Evolutionary conservation across 1,140 invertebrate genomes (phyloP).

Genomic region (Caligus rogercresseyi): DNA sequence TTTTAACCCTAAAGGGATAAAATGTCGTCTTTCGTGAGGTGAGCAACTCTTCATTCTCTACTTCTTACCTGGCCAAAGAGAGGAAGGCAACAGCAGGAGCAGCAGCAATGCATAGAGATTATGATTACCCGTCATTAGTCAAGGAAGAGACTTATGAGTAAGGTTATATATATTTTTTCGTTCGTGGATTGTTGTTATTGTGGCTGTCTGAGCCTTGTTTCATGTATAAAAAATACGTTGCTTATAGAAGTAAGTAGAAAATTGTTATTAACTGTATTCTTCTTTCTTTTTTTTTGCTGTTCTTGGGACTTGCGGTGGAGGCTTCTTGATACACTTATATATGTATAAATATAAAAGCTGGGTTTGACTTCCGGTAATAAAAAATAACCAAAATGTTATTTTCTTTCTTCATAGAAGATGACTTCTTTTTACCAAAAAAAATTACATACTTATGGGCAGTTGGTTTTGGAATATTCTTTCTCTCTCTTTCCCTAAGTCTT

Average conservation of each 20-base stretch:
- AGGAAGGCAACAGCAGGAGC: no score
- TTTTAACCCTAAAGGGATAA: neutral
- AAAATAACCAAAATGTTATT: neutral
- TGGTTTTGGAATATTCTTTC: no score
- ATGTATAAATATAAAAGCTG: no score
- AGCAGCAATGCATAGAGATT: neutral
- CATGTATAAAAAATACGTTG: neutral
- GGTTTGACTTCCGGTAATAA: neutral
- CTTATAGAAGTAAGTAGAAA: neutral
- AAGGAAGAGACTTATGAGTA: neutral
- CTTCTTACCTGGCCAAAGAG: neutral
- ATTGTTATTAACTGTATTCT: neutral
- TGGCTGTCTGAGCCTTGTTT: neutral
- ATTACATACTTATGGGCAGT: no score
- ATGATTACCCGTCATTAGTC: neutral
- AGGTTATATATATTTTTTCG: no score
- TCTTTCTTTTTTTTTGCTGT: neutral
- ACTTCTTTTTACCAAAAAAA: no score
- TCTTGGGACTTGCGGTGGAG: neutral
- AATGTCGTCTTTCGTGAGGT: neutral
- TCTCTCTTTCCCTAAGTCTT: no score
- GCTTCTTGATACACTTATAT: neutral
- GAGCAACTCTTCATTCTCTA: neutral
- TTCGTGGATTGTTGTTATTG: no score
- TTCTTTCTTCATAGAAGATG: no score